Evolutionary conservation across 1,140 invertebrate genomes (phyloP), one percentile per base, ranked within the genome.

Genomic region (Agrypnia vestita): DNA sequence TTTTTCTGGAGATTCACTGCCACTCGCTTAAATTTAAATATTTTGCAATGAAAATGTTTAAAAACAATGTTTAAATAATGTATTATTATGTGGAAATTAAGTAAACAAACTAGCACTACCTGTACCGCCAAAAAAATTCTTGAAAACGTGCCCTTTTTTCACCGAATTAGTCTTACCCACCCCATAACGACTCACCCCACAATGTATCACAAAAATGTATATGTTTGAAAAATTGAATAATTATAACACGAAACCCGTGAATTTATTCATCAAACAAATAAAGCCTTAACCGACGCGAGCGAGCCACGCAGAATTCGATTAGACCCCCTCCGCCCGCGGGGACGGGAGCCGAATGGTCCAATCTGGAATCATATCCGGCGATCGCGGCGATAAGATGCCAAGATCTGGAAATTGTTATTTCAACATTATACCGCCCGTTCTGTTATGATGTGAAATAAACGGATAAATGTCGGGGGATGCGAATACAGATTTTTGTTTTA

Each of bases 371-470:
- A 78, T 71, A 72, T 62, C 78, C 53, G 19, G 17, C 35, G 10
- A 43, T 79, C 72, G 19, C 44, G 21, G 76, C 19, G 61, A 56
- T 25, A 59, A 78, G 43, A 78, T 61, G 25, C 76, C 64, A 71
- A 64, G 51, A 55, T 15, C 35, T 11, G 67, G 53, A 47, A 72
- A 78, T 56, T 78, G 80, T 82, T 82, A 81, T 81, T 81, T 69
- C 56, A 62, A 49, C 74, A 69, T 80, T 64, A 80, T 75, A 78
- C 81, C 21, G 47, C 79, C 62, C 61, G 59, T 47, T 69, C 53
- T 72, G 81, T 82, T 82, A 82, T 82, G 77, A 82, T 82, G 78
- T 82, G 78, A 78, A 82, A 82, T 80, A 80, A 77, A 80, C 78
- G 78, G 71, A 82, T 82, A 80, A 80, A 82, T 80, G 81, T 79